phyloP scores from a whole-genome alignment of 1,140 invertebrate species.

The Agrilus planipennis region DNA sequence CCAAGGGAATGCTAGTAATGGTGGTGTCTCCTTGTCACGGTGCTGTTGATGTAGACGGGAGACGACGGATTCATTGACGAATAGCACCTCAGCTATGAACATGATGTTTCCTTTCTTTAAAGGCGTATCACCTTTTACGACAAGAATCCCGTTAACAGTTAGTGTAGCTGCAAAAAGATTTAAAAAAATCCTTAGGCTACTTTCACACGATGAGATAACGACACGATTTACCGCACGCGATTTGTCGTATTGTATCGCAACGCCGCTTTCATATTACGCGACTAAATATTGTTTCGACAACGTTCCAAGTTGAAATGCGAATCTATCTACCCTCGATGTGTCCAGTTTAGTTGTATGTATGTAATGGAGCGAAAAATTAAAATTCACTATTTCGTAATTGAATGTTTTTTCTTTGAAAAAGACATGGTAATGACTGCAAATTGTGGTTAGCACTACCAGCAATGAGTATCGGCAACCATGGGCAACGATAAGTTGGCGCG shows the following conservation, averaged over 20 bases:
- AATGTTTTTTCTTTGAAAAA: too few relatives aligned
- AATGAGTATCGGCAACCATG: too few relatives aligned
- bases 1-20: slow-evolving; percentile 49
- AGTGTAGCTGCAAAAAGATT: slow-evolving; percentile 31
- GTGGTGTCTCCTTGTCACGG: slow-evolving; percentile 49
- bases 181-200: neutral
- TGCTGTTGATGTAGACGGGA: slow-evolving; percentile 45
- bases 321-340: too few relatives aligned
- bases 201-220: neutral
- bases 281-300: too few relatives aligned
- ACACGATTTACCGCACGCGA: too few relatives aligned
- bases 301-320: too few relatives aligned
- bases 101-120: slow-evolving; percentile 46
- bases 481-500: too few relatives aligned
- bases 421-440: too few relatives aligned
- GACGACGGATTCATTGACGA: slow-evolving; percentile 46
- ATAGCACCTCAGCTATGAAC: slow-evolving; percentile 47
- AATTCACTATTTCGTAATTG: neutral
- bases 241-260: too few relatives aligned
- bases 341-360: too few relatives aligned
- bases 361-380: neutral
- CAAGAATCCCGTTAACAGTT: slow-evolving; percentile 43
- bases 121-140: slow-evolving; percentile 45
- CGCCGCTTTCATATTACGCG: too few relatives aligned
- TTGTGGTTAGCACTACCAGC: too few relatives aligned